These are phyloP conservation scores for Electrophaes corylata DNA, from an alignment of 2,888 invertebrate species.

Conservation along the genomic window DNA sequence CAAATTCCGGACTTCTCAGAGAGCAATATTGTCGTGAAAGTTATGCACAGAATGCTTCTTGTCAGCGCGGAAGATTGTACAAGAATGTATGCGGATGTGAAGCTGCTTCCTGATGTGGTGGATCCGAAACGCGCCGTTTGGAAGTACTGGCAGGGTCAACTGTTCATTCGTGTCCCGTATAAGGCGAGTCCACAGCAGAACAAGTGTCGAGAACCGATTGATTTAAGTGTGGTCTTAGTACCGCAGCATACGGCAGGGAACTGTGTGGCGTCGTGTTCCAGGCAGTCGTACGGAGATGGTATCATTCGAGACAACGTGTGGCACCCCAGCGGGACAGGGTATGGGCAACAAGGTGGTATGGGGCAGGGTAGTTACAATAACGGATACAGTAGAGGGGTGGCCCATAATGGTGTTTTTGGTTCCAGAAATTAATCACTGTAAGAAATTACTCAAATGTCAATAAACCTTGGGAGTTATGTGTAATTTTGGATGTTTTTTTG, in stretches of 20 bases:
- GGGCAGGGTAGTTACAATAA: too few species aligned
- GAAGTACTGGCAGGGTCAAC: conserved; percentile 7
- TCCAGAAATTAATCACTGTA: neutral
- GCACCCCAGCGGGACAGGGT: too few species aligned
- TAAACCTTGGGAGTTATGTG: too few species aligned
- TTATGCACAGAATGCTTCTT: conserved; percentile 14
- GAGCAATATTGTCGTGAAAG: conserved; percentile 18
- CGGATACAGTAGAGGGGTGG: too few species aligned
- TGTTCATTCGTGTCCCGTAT: conserved; percentile 12
- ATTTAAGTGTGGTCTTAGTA: neutral
- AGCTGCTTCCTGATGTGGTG: conserved; percentile 24
- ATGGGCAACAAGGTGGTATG: too few species aligned
- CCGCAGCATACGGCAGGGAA: neutral
- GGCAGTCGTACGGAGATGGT: neutral
- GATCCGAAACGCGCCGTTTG: conserved; percentile 11
- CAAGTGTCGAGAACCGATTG: neutral
- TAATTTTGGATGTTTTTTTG: too few species aligned
- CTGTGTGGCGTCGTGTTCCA: neutral
- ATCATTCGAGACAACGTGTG: conserved; percentile 4
- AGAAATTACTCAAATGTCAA: too few species aligned
- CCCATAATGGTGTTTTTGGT: neutral
- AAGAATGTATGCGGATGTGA: conserved; percentile 18
- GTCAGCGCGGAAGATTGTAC: conserved; percentile 8
- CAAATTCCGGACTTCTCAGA: conserved; percentile 10
- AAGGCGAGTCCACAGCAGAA: neutral